These are phyloP conservation scores for Drosophila seclusa DNA, from an alignment of 2,888 invertebrate species.

Conservation along the genomic window DNA sequence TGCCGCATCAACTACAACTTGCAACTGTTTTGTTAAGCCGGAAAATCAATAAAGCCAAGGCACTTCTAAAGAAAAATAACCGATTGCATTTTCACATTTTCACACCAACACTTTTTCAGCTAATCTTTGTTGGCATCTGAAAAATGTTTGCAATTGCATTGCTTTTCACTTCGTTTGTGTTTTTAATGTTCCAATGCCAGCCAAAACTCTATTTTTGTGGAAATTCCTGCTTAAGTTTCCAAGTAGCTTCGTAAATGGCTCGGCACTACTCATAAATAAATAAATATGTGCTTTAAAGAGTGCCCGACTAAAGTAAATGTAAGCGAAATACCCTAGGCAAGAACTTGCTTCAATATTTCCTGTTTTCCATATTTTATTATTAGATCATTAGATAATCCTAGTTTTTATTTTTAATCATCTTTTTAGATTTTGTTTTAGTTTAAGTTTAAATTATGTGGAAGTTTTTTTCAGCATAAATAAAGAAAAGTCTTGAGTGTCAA, in stretches of 20 bases:
- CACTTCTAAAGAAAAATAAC: conserved; percentile 25
- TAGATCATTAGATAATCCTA: neutral
- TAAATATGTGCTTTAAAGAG: neutral
- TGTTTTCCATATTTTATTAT: neutral
- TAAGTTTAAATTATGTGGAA: too few relatives aligned
- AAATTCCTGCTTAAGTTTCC: neutral
- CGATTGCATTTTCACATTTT: conserved; percentile 12
- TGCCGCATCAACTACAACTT: conserved; percentile 2
- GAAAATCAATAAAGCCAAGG: conserved; percentile 36
- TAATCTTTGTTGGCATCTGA: conserved; percentile 17
- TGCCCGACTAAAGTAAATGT: neutral
- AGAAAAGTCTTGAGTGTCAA: too few relatives aligned
- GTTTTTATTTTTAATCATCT: too few relatives aligned
- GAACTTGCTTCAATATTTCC: neutral
- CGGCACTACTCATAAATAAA: conserved; percentile 34
- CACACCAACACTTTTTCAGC: conserved; percentile 19
- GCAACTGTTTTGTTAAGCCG: conserved; percentile 32
- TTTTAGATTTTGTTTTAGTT: too few relatives aligned
- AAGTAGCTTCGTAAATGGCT: neutral
- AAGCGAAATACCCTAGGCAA: conserved; percentile 8
- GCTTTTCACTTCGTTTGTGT: conserved; percentile 8
- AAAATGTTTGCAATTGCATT: conserved; percentile 22
- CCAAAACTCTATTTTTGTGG: neutral
- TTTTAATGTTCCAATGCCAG: neutral
- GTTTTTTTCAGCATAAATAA: too few relatives aligned